Evolutionary conservation across 2,888 invertebrate species (phyloP).

Genomic region (Brachyptera putata): DNA sequence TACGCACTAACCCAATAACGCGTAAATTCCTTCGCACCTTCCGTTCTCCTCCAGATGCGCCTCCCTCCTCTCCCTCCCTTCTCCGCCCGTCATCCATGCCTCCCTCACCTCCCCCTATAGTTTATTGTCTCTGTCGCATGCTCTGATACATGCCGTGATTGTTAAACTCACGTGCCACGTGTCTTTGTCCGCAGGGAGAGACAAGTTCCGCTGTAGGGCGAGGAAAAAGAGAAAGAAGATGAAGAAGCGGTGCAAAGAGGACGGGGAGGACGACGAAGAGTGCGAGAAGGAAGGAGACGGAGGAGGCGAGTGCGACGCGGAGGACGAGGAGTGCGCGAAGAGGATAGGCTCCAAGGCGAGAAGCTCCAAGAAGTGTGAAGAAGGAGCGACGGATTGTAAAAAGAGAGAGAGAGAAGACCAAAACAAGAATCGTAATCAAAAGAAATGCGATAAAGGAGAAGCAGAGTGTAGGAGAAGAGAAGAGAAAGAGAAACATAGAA

Average conservation of each 20-base stretch:
- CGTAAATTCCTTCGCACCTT: too few relatives aligned
- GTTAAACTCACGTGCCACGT: too few relatives aligned
- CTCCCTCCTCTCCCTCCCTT: too few relatives aligned
- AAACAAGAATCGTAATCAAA: background rate
- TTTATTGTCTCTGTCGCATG: too few relatives aligned
- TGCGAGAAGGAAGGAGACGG: slow-evolving; percentile 38
- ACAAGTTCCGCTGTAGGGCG: slow-evolving; percentile 49
- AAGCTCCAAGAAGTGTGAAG: background rate
- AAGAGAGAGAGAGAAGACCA: slow-evolving; percentile 1
- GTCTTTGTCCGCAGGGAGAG: slow-evolving; percentile 42
- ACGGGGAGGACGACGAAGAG: slow-evolving; percentile 46
- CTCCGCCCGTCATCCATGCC: too few relatives aligned
- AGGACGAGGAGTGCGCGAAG: slow-evolving; percentile 21
- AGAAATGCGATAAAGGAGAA: slow-evolving; percentile 12
- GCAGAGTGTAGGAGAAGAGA: background rate
- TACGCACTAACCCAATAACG: too few relatives aligned
- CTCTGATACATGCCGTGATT: too few relatives aligned
- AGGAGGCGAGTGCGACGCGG: slow-evolving; percentile 48
- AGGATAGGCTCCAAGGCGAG: too few relatives aligned
- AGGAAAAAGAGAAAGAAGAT: slow-evolving; percentile 50
- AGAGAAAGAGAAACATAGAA: background rate
- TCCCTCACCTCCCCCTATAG: too few relatives aligned
- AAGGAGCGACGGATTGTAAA: slow-evolving; percentile 1
- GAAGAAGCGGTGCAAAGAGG: slow-evolving; percentile 39
- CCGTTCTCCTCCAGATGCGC: too few relatives aligned